Evolutionary conservation across 1,140 invertebrate species (phyloP).

Genomic region (Scaptomyza hsui): DNA sequence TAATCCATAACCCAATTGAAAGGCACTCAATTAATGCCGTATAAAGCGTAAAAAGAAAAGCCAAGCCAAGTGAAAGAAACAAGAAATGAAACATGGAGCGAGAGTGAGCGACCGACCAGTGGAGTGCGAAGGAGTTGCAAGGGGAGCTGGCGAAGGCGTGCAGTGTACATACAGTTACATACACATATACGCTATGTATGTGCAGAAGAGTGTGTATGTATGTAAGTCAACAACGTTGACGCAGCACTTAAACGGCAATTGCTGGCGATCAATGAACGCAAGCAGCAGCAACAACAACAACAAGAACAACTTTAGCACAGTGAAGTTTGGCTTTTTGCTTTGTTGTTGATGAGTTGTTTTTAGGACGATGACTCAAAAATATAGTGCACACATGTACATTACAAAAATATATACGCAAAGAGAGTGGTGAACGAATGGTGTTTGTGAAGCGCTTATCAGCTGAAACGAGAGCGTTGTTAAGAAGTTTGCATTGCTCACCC

Average conservation of each 20-base stretch:
- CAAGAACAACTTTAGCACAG: slow-evolving; percentile 47
- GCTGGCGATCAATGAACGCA: slow-evolving; percentile 80
- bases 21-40: slow-evolving; percentile 79
- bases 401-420: slow-evolving; percentile 4
- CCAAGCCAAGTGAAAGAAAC: slow-evolving; percentile 70
- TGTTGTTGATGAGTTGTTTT: slow-evolving; percentile 69
- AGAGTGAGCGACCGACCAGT: slow-evolving; percentile 50
- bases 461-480: slow-evolving; percentile 34
- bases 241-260: slow-evolving; percentile 79
- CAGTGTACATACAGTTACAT: slow-evolving; percentile 3
- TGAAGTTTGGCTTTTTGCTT: slow-evolving; percentile 54
- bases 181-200: background rate
- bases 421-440: background rate
- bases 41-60: slow-evolving; percentile 77
- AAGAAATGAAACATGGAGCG: slow-evolving; percentile 64
- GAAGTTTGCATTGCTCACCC: slow-evolving; percentile 21
- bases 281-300: slow-evolving; percentile 31
- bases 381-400: slow-evolving; percentile 9
- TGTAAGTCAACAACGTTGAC: slow-evolving; percentile 80
- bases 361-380: slow-evolving; percentile 72
- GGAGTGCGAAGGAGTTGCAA: slow-evolving; percentile 10
- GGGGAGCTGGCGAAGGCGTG: slow-evolving; percentile 27
- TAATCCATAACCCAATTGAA: slow-evolving; percentile 82
- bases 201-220: slow-evolving; percentile 27
- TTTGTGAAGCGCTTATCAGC: slow-evolving; percentile 49